These are phyloP conservation scores for Typhlichthys eigenmanni DNA, from an alignment of 2,797 vertebrate species.

Conservation along the genomic window DNA sequence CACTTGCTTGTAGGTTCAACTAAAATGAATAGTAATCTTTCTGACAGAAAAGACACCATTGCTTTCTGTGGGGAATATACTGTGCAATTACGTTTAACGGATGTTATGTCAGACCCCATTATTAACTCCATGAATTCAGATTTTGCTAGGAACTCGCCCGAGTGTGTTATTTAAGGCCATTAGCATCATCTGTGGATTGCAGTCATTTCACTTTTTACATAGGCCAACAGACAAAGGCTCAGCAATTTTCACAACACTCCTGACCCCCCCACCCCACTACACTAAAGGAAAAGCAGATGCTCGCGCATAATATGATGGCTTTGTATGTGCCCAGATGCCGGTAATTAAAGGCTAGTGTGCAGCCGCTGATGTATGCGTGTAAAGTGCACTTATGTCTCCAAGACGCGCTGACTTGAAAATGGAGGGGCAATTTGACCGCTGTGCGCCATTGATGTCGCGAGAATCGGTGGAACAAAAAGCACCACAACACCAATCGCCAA, in stretches of 20 bases:
- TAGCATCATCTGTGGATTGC: slow-evolving; percentile 63
- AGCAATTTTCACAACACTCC: slow-evolving; percentile 55
- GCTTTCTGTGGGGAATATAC: slow-evolving; percentile 57
- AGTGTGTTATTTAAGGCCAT: slow-evolving; percentile 70
- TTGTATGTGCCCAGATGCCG: slow-evolving; percentile 49
- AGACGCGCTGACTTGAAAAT: slow-evolving; percentile 63
- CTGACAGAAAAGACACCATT: slow-evolving; percentile 41
- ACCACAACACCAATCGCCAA: slow-evolving; percentile 45
- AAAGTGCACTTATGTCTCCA: slow-evolving; percentile 65
- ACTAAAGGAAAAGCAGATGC: slow-evolving; percentile 54
- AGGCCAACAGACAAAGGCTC: slow-evolving; percentile 61
- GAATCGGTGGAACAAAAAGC: slow-evolving; percentile 48
- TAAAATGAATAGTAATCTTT: slow-evolving; percentile 43
- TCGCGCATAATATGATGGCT: slow-evolving; percentile 51
- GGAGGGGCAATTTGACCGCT: slow-evolving; percentile 46
- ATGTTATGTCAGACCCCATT: slow-evolving; percentile 54
- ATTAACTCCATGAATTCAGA: slow-evolving; percentile 68
- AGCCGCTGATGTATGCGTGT: slow-evolving; percentile 42
- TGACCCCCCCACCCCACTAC: slow-evolving; percentile 47
- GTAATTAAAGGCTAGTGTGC: slow-evolving; percentile 62
- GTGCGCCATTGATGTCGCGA: slow-evolving; percentile 30
- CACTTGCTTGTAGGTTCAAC: slow-evolving; percentile 54
- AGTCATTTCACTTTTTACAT: slow-evolving; percentile 54
- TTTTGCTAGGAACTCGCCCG: slow-evolving; percentile 43
- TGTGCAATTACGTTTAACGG: slow-evolving; percentile 61